phyloP scores from a whole-genome alignment of 2,888 invertebrate genomes.

The Anthophora plumipes region DNA sequence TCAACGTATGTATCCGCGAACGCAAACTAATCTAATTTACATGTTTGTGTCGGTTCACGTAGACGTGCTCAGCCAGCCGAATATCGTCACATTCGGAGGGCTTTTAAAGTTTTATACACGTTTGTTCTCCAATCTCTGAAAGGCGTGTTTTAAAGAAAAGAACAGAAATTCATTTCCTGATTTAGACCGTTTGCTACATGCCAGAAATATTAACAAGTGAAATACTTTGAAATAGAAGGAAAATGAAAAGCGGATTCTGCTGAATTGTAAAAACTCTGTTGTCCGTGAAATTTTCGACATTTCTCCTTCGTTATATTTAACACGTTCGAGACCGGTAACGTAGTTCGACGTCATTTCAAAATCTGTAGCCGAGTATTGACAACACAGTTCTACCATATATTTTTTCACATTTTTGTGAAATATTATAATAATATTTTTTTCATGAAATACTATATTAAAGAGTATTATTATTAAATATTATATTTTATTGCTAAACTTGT shows the following conservation, averaged over 20 bases:
- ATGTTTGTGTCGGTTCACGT: constrained; percentile 48
- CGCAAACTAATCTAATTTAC: constrained; percentile 62
- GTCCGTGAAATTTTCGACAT: too few relatives aligned
- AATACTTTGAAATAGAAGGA: too few relatives aligned
- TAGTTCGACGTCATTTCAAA: too few relatives aligned
- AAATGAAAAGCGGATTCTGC: too few relatives aligned
- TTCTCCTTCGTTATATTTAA: background rate
- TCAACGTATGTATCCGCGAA: constrained; percentile 45
- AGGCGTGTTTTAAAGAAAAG: background rate
- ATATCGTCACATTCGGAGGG: constrained; percentile 5
- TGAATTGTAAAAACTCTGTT: background rate
- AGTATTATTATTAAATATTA: too few relatives aligned
- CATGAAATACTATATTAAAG: too few relatives aligned
- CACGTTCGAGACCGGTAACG: background rate
- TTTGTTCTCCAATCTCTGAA: background rate
- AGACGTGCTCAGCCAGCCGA: constrained; percentile 2
- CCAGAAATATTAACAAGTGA: too few relatives aligned
- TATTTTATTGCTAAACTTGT: too few relatives aligned
- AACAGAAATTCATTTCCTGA: background rate
- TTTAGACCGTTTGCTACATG: background rate
- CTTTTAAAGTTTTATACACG: background rate
- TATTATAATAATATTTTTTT: too few relatives aligned
- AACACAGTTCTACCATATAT: too few relatives aligned
- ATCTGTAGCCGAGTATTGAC: too few relatives aligned
- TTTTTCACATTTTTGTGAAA: too few relatives aligned